Conservation (phyloP, 2,888 invertebrate species). For the Drosophila birchii region DNA sequence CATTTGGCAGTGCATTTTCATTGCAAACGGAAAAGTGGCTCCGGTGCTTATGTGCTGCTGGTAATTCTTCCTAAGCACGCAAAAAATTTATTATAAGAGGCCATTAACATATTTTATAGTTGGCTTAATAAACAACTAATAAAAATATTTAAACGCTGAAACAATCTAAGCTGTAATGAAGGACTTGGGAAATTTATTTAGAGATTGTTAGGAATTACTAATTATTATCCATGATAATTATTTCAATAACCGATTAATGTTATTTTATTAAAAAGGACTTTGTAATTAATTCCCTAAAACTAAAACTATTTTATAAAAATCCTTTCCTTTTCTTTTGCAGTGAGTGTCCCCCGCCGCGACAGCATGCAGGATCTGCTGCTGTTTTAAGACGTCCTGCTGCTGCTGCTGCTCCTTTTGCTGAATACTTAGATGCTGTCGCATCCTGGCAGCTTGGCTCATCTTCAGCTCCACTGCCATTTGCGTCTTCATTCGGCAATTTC, state of each 20-base stretch:
- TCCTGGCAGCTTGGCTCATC: constrained; percentile 44
- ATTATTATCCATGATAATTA: too few relatives aligned
- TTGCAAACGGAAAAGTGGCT: constrained; percentile 75
- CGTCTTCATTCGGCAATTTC: constrained; percentile 61
- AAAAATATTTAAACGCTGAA: not conserved
- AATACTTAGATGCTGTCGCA: constrained; percentile 44
- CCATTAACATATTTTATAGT: constrained; percentile 2
- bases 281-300: not conserved
- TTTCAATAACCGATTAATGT: too few relatives aligned
- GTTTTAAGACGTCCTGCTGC: constrained; percentile 52
- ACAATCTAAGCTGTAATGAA: not conserved
- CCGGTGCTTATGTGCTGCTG: constrained; percentile 43
- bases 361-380: constrained; percentile 46
- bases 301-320: not conserved
- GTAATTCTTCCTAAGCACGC: not conserved
- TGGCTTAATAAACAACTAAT: constrained; percentile 6
- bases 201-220: not conserved
- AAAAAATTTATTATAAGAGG: not conserved
- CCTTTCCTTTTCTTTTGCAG: not conserved
- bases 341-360: constrained; percentile 42
- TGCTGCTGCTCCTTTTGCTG: constrained; percentile 2
- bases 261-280: not conserved
- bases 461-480: constrained; percentile 34
- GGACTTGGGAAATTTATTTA: not conserved
- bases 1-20: constrained; percentile 78